Conservation (phyloP, 1,140 invertebrate species). For the Microplitis demolitor region DNA sequence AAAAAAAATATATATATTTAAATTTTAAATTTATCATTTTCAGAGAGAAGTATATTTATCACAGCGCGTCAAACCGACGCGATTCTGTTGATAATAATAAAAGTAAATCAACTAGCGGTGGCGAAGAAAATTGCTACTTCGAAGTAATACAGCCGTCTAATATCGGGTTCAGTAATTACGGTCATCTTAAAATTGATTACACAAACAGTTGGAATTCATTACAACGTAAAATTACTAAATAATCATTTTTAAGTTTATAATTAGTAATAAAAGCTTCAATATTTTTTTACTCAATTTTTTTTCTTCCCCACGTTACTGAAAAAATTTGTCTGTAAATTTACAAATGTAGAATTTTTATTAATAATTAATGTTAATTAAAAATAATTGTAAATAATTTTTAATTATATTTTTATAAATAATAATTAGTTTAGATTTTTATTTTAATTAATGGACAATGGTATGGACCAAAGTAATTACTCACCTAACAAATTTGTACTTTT, state of each 20-base stretch:
- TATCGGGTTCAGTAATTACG: slow-evolving; percentile 70
- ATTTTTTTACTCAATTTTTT: no score
- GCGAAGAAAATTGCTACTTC: slow-evolving; percentile 39
- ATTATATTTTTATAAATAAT: neutral
- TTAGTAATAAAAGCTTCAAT: no score
- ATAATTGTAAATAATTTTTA: no score
- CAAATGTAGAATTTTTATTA: no score
- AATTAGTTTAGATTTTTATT: no score
- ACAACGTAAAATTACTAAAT: slow-evolving; percentile 68
- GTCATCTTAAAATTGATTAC: slow-evolving; percentile 77
- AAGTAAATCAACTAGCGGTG: slow-evolving; percentile 31
- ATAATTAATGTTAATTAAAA: no score
- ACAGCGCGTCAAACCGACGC: slow-evolving; percentile 31
- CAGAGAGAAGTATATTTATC: slow-evolving; percentile 45
- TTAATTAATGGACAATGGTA: no score
- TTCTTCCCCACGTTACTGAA: no score
- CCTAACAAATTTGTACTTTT: no score
- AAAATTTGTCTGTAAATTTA: no score
- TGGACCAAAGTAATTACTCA: no score
- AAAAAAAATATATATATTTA: neutral
- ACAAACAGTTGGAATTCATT: slow-evolving; percentile 74
- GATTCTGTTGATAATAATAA: slow-evolving; percentile 28
- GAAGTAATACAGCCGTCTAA: slow-evolving; percentile 45
- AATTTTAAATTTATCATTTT: slow-evolving; percentile 27
- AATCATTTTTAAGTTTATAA: slow-evolving; percentile 19